These are phyloP conservation scores for Tiaroga cobitis DNA, from an alignment of 2,797 vertebrate genomes.

Conservation along the genomic window DNA sequence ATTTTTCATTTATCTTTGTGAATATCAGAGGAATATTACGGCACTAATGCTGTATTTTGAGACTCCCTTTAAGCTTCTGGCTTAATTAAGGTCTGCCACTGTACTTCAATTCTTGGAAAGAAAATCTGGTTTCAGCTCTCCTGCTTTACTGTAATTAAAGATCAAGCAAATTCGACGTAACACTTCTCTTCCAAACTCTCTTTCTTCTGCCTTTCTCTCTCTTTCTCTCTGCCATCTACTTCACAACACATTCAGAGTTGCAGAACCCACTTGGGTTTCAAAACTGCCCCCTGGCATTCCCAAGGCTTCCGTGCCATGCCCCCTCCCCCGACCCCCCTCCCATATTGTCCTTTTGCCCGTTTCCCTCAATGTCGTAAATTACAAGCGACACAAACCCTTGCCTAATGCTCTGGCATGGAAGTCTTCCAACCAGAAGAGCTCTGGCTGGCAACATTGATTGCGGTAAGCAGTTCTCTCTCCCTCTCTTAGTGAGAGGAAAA, in stretches of 20 bases:
- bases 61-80: constrained; percentile 1
- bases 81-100: neutral
- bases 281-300: constrained; percentile 54
- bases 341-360: constrained; percentile 83
- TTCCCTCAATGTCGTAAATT: constrained; percentile 87
- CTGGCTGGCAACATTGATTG: constrained; percentile 84
- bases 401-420: constrained; percentile 83
- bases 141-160: constrained; percentile 41
- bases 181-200: constrained; percentile 34
- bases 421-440: constrained; percentile 80
- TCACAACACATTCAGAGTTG: constrained; percentile 51
- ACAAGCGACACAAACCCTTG: constrained; percentile 85
- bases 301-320: constrained; percentile 56
- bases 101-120: constrained; percentile 26
- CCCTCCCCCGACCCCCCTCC: constrained; percentile 63
- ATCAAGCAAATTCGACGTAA: constrained; percentile 13
- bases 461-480: constrained; percentile 79
- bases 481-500: constrained; percentile 71
- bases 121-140: neutral
- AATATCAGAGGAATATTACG: constrained; percentile 7
- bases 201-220: constrained; percentile 30
- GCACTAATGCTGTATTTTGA: neutral
- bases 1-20: neutral
- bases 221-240: constrained; percentile 38
- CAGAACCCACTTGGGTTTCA: constrained; percentile 54